Base-by-base conservation (phyloP, 2,113 vertebrate genomes). In the Dicaeum eximium region DNA sequence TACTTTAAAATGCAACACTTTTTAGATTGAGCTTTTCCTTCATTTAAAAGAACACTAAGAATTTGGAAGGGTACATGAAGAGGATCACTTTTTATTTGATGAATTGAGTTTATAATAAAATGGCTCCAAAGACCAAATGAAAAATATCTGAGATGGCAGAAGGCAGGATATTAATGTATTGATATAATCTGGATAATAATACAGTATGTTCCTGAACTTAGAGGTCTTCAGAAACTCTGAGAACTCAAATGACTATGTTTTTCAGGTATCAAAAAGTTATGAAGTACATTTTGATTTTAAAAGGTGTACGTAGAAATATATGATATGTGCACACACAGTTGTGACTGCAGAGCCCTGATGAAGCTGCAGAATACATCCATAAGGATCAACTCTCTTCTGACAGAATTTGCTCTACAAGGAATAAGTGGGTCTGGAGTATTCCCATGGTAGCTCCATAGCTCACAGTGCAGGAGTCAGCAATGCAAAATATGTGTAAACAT, bases 161-260 rank as follows among this genome's bases (percentile, higher is more conserved):
- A 95, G 56, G 37, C 93, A 97, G 96, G 95, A 97, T 97, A 97
- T 97, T 96, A 97, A 79, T 54, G 40, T 65, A 78, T 40, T 81
- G 94, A 97, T 97, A 97, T 16, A 1, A 97, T 97, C 96, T 94
- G 65, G 88, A 27, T 88, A 95, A 93, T 90, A 96, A 95, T 83
- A 92, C 92, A 86, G 18, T 31, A 45, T 72, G 90, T 95, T 90
- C 90, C 72, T 64, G 48, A 88, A 51, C 66, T 88, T 60, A 47
- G 64, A 92, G 18, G 6, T 60, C 85, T 90, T 86, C 83, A 88
- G 67, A 97, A 93, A 81, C 83, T 94, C 65, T 60, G 60, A 78
- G 60, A 86, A 86, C 25, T 90, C 19, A 71, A 90, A 78, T 90
- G 27, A 66, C 50, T 91, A 3, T 54, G 44, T 35, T 92, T 88